These are phyloP conservation scores for Python bivittatus DNA, from an alignment of 2,113 vertebrate genomes.

Conservation along the genomic window DNA sequence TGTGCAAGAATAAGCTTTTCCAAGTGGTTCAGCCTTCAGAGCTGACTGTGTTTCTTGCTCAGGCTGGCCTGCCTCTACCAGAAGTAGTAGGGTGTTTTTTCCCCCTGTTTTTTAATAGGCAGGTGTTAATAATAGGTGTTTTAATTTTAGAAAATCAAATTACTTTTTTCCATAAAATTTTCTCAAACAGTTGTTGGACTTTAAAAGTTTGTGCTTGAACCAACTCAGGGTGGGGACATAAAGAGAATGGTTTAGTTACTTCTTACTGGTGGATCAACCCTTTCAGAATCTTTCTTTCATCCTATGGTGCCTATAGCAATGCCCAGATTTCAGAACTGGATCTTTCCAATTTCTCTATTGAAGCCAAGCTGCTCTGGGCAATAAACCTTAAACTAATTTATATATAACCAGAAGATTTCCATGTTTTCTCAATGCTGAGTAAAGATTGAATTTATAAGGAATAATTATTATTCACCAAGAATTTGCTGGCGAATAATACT, in stretches of 20 bases:
- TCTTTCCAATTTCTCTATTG: not conserved
- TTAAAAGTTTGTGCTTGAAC: not conserved
- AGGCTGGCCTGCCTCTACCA: not conserved
- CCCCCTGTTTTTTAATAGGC: not conserved
- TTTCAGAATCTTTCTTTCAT: not conserved
- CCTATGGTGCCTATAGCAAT: not conserved
- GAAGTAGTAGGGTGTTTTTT: not conserved
- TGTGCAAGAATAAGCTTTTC: not conserved
- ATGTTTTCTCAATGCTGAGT: not conserved
- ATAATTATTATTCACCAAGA: not conserved
- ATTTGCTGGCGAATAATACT: too few relatives aligned
- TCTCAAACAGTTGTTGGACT: not conserved
- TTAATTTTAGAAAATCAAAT: not conserved
- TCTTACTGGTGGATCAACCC: not conserved
- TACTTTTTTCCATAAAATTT: rapidly evolving
- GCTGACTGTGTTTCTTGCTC: not conserved
- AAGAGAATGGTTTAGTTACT: not conserved
- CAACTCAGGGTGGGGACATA: not conserved
- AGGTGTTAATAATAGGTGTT: too few relatives aligned
- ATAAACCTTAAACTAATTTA: not conserved
- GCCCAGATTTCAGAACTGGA: not conserved
- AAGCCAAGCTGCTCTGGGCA: not conserved
- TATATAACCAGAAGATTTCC: not conserved
- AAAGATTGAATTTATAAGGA: not conserved
- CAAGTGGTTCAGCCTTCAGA: not conserved